Evolutionary conservation across 2,888 invertebrate species (phyloP).

Genomic region (Tholera decimalis): DNA sequence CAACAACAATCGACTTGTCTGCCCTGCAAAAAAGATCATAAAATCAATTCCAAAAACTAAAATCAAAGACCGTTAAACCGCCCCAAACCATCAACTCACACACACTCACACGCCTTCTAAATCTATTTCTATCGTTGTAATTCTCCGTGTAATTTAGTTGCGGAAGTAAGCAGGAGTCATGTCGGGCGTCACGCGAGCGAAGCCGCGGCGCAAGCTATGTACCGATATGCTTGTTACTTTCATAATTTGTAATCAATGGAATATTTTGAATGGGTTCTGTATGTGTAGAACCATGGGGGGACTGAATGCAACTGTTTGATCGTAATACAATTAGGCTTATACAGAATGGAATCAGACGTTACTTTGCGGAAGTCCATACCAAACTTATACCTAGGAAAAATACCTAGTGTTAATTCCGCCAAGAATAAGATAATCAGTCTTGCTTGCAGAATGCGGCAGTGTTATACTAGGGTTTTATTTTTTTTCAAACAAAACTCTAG

Average conservation of each 20-base stretch:
- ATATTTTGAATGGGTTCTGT: slow-evolving; percentile 51
- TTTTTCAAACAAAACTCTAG: too few relatives aligned
- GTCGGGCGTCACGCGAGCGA: slow-evolving; percentile 72
- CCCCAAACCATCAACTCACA: slow-evolving; percentile 46
- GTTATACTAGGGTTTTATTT: too few relatives aligned
- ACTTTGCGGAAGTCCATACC: too few relatives aligned
- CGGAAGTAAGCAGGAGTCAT: slow-evolving; percentile 84
- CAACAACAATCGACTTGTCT: not conserved
- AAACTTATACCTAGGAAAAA: too few relatives aligned
- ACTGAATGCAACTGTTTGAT: slow-evolving; percentile 21
- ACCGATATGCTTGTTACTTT: slow-evolving; percentile 62
- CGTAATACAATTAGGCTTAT: slow-evolving; percentile 20
- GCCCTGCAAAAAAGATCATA: not conserved
- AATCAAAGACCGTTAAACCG: slow-evolving; percentile 27
- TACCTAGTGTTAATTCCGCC: too few relatives aligned
- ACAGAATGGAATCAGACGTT: too few relatives aligned
- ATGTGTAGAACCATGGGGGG: slow-evolving; percentile 10
- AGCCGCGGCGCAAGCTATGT: slow-evolving; percentile 61
- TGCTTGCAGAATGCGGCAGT: too few relatives aligned
- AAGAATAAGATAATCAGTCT: too few relatives aligned
- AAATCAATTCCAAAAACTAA: slow-evolving; percentile 20
- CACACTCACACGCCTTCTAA: slow-evolving; percentile 57
- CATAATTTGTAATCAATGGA: slow-evolving; percentile 56
- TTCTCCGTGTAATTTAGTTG: slow-evolving; percentile 81
- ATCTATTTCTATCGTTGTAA: slow-evolving; percentile 74